These are phyloP conservation scores for Exocentrus adspersus DNA, from an alignment of 2,888 invertebrate genomes.

Conservation along the genomic window DNA sequence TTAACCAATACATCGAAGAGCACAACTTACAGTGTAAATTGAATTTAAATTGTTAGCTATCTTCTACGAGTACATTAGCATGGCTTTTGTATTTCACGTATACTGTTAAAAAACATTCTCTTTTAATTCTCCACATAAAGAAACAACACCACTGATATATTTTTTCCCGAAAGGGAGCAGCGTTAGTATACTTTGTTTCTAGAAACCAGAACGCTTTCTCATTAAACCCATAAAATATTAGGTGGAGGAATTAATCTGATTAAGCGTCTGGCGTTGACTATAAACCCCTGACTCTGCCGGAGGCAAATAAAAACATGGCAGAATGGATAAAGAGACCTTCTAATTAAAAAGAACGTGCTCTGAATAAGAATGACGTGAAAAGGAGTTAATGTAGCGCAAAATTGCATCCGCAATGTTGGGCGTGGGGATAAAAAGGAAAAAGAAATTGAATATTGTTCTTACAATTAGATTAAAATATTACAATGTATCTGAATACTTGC, in stretches of 20 bases:
- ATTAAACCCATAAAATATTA: constrained; percentile 1
- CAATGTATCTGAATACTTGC: no score
- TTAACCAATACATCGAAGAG: no score
- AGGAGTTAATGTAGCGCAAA: background rate
- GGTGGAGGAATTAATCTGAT: background rate
- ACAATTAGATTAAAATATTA: no score
- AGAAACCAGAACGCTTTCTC: background rate
- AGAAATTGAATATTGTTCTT: background rate
- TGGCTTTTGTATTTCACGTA: no score
- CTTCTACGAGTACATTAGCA: no score
- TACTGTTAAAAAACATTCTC: no score
- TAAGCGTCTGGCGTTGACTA: background rate
- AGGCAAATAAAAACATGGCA: constrained; percentile 9
- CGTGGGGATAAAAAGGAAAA: background rate
- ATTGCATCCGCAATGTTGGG: background rate
- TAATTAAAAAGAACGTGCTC: constrained; percentile 13
- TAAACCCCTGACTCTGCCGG: background rate
- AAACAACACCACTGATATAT: background rate
- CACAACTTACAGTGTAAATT: no score
- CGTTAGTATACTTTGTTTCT: background rate
- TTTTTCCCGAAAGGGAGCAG: background rate
- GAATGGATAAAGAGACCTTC: background rate
- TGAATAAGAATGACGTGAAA: background rate
- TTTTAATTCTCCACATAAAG: background rate
- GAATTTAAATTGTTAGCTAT: no score